Base-by-base conservation (phyloP, 2,113 vertebrate species). In the Tragelaphus scriptus region DNA sequence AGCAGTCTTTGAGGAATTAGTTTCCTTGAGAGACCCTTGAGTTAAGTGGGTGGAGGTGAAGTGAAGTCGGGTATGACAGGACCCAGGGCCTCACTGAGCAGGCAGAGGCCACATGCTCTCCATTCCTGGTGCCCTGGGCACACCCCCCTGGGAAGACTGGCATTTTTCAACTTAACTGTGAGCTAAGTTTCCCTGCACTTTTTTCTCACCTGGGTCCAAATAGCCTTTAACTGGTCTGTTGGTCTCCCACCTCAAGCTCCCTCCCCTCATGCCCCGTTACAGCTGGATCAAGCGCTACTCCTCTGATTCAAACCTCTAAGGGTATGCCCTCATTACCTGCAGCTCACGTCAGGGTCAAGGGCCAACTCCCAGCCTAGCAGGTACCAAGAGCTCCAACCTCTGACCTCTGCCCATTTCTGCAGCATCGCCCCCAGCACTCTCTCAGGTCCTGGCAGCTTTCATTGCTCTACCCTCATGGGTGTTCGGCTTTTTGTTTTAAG, bases 341-440 rank as follows among this genome's bases (percentile, higher is more conserved):
- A 88, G 36, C 47, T 80, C 51, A 80, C 32, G 51, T 32, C 49
- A 90, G 63, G 63, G 85, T 55, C 85, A 63, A 58, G 58, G 17
- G 28, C 77, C 88, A 30, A 26, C 28, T 94, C 40, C 47, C 84
- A 12, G 40, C 17, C 32, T n/a, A 36, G 40, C 1, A 6, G 56
- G 21, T n/a, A 63, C 23, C n/a, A 63, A 81, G 63, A 2, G 1
- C 16, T 26, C 30, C 12, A 10, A 30, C 51, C 10, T 36, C 47
- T 25, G 68, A 15, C 53, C 81, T 85, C 81, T 81, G 56, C 26
- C 44, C 19, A 15, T 25, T 3, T 44, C 58, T 19, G 19, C 2
- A 14, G 40, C 28, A 10, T 25, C 6, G 0, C 32, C n/a, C 56
- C 26, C 23, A 12, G 4, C 30, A 1, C 49, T 10, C 26, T 30